phyloP scores from a whole-genome alignment of 2,797 vertebrate species.

The Pantherophis alleghaniensis region DNA sequence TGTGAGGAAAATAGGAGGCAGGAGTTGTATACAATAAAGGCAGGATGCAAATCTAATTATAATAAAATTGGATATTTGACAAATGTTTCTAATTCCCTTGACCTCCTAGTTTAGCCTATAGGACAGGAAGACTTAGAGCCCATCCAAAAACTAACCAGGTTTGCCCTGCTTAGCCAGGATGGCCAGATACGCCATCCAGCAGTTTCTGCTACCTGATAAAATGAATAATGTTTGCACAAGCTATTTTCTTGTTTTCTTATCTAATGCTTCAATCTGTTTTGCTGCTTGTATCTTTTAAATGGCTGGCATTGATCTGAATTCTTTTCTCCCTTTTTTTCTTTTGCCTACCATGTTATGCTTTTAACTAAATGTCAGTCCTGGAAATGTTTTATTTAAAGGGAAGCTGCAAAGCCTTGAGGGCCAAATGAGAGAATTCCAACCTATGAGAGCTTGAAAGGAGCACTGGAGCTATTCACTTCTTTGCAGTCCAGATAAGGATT shows the following conservation, averaged over 20 bases:
- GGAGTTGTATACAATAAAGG: not conserved
- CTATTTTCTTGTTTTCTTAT: not conserved
- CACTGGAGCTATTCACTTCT: not conserved
- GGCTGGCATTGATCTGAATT: not conserved
- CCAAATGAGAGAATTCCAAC: not conserved
- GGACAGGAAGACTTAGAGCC: not conserved
- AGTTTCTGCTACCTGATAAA: not conserved
- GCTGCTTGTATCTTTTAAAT: not conserved
- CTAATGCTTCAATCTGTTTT: not conserved
- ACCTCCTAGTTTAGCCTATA: not conserved
- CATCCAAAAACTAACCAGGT: not conserved
- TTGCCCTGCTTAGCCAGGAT: not conserved
- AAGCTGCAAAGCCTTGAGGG: not conserved
- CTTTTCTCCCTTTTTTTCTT: not conserved
- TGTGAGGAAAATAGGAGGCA: not conserved
- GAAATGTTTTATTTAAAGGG: not conserved
- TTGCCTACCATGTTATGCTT: not conserved
- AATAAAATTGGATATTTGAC: not conserved
- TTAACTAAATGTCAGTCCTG: not conserved
- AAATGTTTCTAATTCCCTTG: not conserved
- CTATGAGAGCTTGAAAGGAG: not conserved
- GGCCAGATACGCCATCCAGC: not conserved
- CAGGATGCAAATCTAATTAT: not conserved
- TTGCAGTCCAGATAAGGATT: too few relatives aligned
- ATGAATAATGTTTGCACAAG: not conserved